Conservation (phyloP, 2,888 invertebrate genomes). For the Lithophane socia region DNA sequence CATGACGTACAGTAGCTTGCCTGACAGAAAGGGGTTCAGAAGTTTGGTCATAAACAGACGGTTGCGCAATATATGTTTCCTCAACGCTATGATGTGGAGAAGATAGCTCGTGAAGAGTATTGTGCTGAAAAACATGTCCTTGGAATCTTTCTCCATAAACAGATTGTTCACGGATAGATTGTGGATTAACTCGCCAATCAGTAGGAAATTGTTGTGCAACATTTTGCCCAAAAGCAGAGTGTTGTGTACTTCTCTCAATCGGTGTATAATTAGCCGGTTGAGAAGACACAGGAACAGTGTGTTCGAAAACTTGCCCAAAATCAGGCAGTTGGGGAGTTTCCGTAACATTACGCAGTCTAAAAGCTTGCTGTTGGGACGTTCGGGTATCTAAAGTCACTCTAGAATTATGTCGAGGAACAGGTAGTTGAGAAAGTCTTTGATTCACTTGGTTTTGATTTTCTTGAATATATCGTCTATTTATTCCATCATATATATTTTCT, state of each 20-base stretch:
- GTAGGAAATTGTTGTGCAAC: background rate
- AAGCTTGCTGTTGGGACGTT: background rate
- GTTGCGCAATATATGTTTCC: background rate
- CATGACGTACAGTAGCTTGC: background rate
- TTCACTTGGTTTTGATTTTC: background rate
- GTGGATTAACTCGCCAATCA: background rate
- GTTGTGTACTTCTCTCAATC: background rate
- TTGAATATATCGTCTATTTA: conserved; percentile 2
- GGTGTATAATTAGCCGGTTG: background rate
- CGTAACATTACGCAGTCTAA: background rate
- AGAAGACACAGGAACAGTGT: background rate
- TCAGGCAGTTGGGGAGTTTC: background rate
- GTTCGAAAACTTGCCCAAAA: background rate
- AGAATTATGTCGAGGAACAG: conserved; percentile 11
- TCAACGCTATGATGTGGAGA: too few species aligned
- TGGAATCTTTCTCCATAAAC: background rate
- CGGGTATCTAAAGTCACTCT: background rate
- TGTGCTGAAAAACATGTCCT: background rate
- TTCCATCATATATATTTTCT: background rate
- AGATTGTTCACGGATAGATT: background rate
- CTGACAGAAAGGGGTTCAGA: background rate
- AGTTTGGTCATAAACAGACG: background rate
- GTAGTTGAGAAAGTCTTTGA: background rate
- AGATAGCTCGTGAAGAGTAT: background rate
- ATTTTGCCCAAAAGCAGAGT: background rate